Evolutionary conservation across 2,113 vertebrate species (phyloP).

Genomic region (Ctenodactylus gundi): DNA sequence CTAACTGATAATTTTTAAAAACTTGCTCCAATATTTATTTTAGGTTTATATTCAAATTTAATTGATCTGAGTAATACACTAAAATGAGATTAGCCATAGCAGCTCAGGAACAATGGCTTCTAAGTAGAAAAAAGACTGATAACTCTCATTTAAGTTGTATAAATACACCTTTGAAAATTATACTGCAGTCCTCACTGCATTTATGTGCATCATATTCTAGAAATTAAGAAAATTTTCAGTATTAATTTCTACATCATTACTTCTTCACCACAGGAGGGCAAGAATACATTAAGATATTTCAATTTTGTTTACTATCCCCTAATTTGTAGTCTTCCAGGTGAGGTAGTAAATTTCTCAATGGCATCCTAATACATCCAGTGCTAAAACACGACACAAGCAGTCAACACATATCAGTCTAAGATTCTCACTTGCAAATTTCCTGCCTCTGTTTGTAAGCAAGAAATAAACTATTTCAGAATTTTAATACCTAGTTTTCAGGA

Average conservation of each 20-base stretch:
- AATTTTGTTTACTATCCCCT: neutral
- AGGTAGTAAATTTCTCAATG: neutral
- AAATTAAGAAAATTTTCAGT: slow-evolving; percentile 24
- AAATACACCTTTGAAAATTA: neutral
- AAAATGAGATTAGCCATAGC: neutral
- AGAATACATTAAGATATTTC: neutral
- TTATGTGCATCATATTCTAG: neutral
- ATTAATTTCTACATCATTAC: neutral
- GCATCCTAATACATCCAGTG: neutral
- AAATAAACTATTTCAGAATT: slow-evolving; percentile 1
- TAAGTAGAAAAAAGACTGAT: neutral
- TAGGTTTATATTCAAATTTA: slow-evolving; percentile 33
- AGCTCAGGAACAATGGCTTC: neutral
- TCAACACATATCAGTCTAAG: neutral
- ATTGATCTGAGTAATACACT: slow-evolving; percentile 13
- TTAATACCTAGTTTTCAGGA: slow-evolving; percentile 54
- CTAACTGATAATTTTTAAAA: slow-evolving; percentile 40
- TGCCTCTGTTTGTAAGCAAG: neutral
- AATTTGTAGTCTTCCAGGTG: neutral
- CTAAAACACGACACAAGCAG: neutral
- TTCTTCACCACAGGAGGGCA: slow-evolving; percentile 25
- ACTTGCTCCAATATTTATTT: neutral
- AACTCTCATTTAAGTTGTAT: neutral
- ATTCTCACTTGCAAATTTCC: neutral
- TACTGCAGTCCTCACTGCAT: neutral